A percentile compares a stretch with the other conserved stretches of the same genome.
Evolutionary conservation across 53 echinoderm and acorn worm species (phyloP).

Genomic region (Astropecten irregularis): DNA sequence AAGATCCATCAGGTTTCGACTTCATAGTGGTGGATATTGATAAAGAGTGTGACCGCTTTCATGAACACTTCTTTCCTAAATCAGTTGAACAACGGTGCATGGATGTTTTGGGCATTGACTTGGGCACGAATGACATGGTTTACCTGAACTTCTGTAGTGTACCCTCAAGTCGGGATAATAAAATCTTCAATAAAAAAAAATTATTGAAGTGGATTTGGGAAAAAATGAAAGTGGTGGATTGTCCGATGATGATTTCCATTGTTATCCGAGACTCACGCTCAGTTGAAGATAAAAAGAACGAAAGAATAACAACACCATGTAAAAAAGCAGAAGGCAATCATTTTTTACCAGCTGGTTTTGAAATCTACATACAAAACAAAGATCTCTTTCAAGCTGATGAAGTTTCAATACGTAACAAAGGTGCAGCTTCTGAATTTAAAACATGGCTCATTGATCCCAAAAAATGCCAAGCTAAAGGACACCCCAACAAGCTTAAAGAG

Average conservation of each 20-base stretch:
- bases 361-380: not conserved
- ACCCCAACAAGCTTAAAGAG: not conserved
- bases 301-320: not conserved
- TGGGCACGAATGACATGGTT: not conserved
- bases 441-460: not conserved
- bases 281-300: not conserved
- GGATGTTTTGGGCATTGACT: not conserved
- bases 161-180: not conserved
- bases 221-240: not conserved
- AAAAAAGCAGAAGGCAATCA: not conserved
- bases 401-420: too few relatives aligned
- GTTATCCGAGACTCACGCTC: not conserved
- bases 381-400: too few relatives aligned
- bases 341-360: not conserved
- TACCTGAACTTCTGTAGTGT: constrained; percentile 14
- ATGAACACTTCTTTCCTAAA: not conserved
- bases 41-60: constrained; percentile 3
- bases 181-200: constrained; percentile 3
- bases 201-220: not conserved
- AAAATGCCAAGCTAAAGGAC: not conserved
- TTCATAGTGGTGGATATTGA: not conserved
- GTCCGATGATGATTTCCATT: constrained; percentile 7
- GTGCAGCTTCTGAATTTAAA: not conserved
- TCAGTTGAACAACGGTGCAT: not conserved
- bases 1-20: not conserved